Evolutionary conservation across 2,888 invertebrate genomes (phyloP).

Genomic region (Quadroppia sp.): DNA sequence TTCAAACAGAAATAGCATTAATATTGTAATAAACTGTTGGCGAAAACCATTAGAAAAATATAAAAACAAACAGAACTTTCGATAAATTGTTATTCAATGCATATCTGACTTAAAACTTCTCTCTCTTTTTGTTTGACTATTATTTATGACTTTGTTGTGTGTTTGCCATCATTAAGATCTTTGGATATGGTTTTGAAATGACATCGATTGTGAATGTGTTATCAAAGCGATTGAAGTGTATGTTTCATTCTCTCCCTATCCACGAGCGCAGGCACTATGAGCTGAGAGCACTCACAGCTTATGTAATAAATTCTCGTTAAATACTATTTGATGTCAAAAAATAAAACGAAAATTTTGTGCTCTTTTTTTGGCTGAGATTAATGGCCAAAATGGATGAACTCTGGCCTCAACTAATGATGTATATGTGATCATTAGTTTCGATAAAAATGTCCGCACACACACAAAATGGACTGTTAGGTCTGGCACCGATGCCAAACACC

Average conservation of each 20-base stretch:
- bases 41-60: background rate
- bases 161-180: background rate
- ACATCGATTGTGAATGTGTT: background rate
- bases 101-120: background rate
- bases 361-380: background rate
- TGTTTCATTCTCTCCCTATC: background rate
- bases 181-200: background rate
- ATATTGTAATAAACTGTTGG: background rate
- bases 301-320: slow-evolving; percentile 19
- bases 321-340: background rate
- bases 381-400: slow-evolving; percentile 8
- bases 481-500: no score
- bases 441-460: background rate
- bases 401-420: slow-evolving; percentile 7
- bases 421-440: slow-evolving; percentile 3
- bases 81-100: background rate
- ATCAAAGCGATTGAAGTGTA: background rate
- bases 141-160: background rate
- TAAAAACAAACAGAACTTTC: background rate
- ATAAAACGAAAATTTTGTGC: background rate
- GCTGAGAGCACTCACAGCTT: background rate
- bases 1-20: background rate
- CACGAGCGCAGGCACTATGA: background rate
- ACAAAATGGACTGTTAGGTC: no score
- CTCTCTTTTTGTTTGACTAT: background rate